Evolutionary conservation across 2,797 vertebrate genomes (phyloP).

Genomic region (Ispidina picta): DNA sequence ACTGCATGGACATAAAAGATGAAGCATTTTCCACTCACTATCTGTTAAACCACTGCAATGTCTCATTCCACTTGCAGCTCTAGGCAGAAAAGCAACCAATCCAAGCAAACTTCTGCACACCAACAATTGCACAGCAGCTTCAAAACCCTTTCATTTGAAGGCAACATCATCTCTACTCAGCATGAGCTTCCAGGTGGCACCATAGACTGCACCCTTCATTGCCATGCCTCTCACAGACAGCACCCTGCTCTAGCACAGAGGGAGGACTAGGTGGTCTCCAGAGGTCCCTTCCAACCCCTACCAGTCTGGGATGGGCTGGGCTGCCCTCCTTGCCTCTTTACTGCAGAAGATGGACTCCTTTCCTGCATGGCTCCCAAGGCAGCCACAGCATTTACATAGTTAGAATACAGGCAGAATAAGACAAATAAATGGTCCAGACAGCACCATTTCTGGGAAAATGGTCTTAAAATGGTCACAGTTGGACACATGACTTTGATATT

Average conservation of each 20-base stretch:
- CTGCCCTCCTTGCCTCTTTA: not conserved
- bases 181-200: not conserved
- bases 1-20: not conserved
- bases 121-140: not conserved
- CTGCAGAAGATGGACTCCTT: not conserved
- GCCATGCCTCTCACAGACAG: not conserved
- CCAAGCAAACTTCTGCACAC: not conserved
- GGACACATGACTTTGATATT: not conserved
- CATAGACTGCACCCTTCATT: not conserved
- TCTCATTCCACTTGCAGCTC: not conserved
- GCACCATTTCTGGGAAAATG: not conserved
- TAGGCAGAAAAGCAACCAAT: not conserved
- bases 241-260: not conserved
- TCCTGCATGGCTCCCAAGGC: accelerated
- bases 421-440: not conserved
- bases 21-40: not conserved
- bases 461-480: not conserved
- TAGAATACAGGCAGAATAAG: not conserved
- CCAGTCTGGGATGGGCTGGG: not conserved
- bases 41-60: not conserved
- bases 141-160: not conserved
- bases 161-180: not conserved
- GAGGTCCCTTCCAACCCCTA: not conserved
- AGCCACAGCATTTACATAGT: not conserved
- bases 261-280: not conserved